Conservation (phyloP, 1,140 invertebrate species). For the Scaptodrosophila lebanonensis region DNA sequence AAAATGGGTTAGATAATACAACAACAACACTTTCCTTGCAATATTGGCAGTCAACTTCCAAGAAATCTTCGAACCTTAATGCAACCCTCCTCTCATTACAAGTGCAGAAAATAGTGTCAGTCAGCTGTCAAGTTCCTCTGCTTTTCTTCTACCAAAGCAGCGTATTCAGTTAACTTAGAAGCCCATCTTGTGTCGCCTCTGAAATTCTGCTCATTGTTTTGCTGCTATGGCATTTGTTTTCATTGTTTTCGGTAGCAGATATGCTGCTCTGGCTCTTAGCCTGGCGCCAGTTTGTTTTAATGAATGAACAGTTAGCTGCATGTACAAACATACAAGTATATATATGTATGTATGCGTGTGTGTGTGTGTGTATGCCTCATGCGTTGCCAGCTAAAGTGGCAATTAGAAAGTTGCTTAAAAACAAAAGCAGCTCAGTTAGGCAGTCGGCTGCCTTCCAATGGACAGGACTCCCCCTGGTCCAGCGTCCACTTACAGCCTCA, state of each 20-base stretch:
- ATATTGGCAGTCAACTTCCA: too few species aligned
- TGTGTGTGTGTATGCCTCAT: not conserved
- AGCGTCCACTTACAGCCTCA: not conserved
- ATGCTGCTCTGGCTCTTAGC: conserved; percentile 32
- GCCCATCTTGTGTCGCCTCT: too few species aligned
- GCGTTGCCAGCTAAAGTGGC: conserved; percentile 55
- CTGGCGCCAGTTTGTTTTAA: conserved; percentile 66
- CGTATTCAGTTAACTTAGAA: too few species aligned
- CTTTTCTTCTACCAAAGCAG: too few species aligned
- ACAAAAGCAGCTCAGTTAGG: conserved; percentile 49
- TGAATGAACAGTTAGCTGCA: conserved; percentile 58
- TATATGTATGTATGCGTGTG: conserved; percentile 5
- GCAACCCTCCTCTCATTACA: too few species aligned
- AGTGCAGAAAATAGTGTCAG: too few species aligned
- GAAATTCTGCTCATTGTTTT: conserved; percentile 49
- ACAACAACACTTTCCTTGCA: too few species aligned
- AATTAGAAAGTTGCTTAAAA: conserved; percentile 73
- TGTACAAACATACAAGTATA: conserved; percentile 9
- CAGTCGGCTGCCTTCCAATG: conserved; percentile 12
- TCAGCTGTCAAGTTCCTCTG: too few species aligned
- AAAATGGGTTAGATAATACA: too few species aligned
- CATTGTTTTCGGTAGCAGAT: conserved; percentile 59
- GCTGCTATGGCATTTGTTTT: conserved; percentile 61
- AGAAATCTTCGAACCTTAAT: too few species aligned
- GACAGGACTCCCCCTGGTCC: conserved; percentile 13